These are phyloP conservation scores for Dicranocentrus wangi DNA, from an alignment of 2,888 invertebrate genomes.

Conservation along the genomic window DNA sequence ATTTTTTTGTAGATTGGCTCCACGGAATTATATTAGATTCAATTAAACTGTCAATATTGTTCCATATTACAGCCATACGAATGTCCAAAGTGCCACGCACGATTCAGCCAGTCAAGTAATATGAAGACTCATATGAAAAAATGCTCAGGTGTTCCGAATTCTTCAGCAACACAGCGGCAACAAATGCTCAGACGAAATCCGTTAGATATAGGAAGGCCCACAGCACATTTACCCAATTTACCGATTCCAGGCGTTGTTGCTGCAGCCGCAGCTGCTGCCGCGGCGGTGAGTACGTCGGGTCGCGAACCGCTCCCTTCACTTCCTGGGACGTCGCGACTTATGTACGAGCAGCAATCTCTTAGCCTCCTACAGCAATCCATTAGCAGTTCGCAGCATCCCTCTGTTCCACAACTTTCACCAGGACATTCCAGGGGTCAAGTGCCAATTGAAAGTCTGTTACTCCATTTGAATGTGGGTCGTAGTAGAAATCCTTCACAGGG, in stretches of 20 bases:
- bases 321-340: constrained; percentile 21
- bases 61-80: constrained; percentile 63
- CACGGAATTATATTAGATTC: too few relatives aligned
- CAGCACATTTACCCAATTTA: constrained; percentile 29
- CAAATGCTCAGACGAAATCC: constrained; percentile 57
- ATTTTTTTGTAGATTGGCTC: too few relatives aligned
- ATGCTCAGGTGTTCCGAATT: constrained; percentile 76
- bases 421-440: constrained; percentile 53
- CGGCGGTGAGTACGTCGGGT: not conserved
- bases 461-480: constrained; percentile 46
- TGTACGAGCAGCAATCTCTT: constrained; percentile 44
- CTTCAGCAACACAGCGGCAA: constrained; percentile 45
- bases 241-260: constrained; percentile 29
- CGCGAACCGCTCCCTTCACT: constrained; percentile 34
- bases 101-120: constrained; percentile 89
- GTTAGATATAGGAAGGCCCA: constrained; percentile 31
- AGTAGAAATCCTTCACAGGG: constrained; percentile 46
- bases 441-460: constrained; percentile 53
- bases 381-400: not conserved
- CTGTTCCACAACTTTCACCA: constrained; percentile 40
- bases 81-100: constrained; percentile 75
- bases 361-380: constrained; percentile 31
- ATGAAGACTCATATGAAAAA: constrained; percentile 91
- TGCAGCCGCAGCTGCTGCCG: constrained; percentile 32
- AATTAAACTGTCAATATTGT: not conserved